These are phyloP conservation scores for Cairina moschata DNA, from an alignment of 2,113 vertebrate species.

Conservation along the genomic window DNA sequence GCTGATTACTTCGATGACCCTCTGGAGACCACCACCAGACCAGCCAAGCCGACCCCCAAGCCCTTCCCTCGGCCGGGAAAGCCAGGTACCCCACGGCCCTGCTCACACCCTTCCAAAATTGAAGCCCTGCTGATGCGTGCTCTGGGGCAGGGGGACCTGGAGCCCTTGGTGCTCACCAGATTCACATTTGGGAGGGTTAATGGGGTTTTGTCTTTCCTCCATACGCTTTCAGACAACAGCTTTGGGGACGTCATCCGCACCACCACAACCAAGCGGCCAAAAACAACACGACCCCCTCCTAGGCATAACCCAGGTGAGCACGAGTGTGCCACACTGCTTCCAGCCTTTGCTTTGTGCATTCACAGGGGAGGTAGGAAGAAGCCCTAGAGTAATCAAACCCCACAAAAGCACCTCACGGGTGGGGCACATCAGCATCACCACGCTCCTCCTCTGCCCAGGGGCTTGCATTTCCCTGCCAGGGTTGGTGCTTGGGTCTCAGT, in stretches of 20 bases:
- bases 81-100: neutral
- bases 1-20: slow-evolving; percentile 45
- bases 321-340: neutral
- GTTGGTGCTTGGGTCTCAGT: too few species aligned
- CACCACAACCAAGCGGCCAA: slow-evolving; percentile 72
- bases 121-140: accelerated
- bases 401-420: neutral
- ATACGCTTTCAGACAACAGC: neutral
- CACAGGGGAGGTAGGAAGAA: accelerated
- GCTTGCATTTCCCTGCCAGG: too few species aligned
- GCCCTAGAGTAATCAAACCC: neutral
- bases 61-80: slow-evolving; percentile 47
- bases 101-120: neutral
- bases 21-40: slow-evolving; percentile 43
- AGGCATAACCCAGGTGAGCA: slow-evolving; percentile 52
- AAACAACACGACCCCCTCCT: slow-evolving; percentile 54
- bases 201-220: neutral
- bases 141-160: neutral
- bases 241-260: slow-evolving; percentile 55
- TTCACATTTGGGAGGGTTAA: neutral
- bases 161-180: accelerated
- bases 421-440: neutral
- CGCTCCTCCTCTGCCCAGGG: neutral
- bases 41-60: slow-evolving; percentile 27
- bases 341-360: neutral